Evolutionary conservation across 2,888 invertebrate genomes (phyloP), one percentile per base, ranked within the genome.

Genomic region (Augiades crinisus): DNA sequence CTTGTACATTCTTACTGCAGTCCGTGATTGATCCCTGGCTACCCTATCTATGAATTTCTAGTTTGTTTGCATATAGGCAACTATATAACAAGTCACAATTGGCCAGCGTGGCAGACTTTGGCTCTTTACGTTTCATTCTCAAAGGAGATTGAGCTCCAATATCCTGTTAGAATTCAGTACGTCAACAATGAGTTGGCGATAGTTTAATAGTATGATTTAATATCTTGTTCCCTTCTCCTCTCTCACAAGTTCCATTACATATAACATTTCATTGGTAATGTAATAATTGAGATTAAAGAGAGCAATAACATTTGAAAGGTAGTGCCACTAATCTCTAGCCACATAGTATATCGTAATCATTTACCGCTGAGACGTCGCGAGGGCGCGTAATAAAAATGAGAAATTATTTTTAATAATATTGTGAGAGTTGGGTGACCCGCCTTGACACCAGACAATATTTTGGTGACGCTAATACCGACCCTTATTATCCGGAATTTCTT

Each of bases 361-460:
- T 80, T 80, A 82, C 81, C 75, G 77, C 65, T 53, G 57, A 59
- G 56, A 59, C 68, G 71, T 72, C 76, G 73, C 67, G 70, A 72
- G 73, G 68, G 74, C 57, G 46, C 70, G 81, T 72, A 85, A 88
- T 88, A 87, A 88, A 89, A 87, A 86, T 88, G 88, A 89, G 88
- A 86, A 88, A 89, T 89, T 88, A 89, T 89, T 87, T 89, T 89
- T 89, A 89, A 88, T 88, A 87, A 85, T 78, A 81, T 74, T 74
- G 75, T 64, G 60, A 63, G 67, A 64, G 70, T 64, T 64, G 67
- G 65, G 64, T 60, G 67, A 56, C 57, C 56, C 56, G 57, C 40
- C 58, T 51, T 79, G 81, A 79, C 77, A 69, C 58, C 58, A 67
- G 76, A 77, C 79, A 78, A 83, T 81, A 83, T 83, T 81, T 78